Evolutionary conservation across 2,113 vertebrate species (phyloP), one percentile per base, ranked within the genome.

Genomic region (Thamnaconus septentrionalis): DNA sequence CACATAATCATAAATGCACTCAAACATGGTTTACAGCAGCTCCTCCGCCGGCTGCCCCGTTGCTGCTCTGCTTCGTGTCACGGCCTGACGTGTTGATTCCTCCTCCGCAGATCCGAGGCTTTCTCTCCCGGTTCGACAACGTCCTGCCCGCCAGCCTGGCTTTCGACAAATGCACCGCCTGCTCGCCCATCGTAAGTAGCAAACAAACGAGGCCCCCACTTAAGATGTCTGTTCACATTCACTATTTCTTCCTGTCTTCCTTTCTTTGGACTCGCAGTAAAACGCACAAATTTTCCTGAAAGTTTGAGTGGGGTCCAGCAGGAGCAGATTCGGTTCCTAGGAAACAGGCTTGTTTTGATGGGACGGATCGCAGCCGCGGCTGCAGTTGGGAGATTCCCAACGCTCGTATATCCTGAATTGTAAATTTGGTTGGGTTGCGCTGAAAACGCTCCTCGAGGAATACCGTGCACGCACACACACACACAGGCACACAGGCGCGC

Each of bases 121-220:
- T 99, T 89, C 93, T 98, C 48, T 96, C 97, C 45, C 92, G 97
- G 64, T 99, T 99, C 73, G 97, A 98, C 89, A 97, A 98, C 5
- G 97, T 99, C 69, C 94, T 99, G 81, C 97, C 97, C 52, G 97
- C 98, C 70, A 99, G 97, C 77, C 86, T 98, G 83, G 97, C 97
- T 0, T 99, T 99, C 85, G 96, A 99, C 90, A 98, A 99, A 82
- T 99, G 97, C 85, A 99, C 97, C 3, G 97, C 97, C 73, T 99
- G 97, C 84, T 98, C 97, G 42, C 66, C 90, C 53, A 91, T 94
- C 85, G 97, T 99, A 93, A 94, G 94, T 92, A 10, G 7, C 55
- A 46, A 41, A 8, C 3, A 18, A 53, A 67, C 43, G 9, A 47
- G 18, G 18, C 50, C 6, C 18, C 47, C 52, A 53, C 5, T 31